Conservation (phyloP, 1,140 invertebrate genomes). For the Cydia splendana region DNA sequence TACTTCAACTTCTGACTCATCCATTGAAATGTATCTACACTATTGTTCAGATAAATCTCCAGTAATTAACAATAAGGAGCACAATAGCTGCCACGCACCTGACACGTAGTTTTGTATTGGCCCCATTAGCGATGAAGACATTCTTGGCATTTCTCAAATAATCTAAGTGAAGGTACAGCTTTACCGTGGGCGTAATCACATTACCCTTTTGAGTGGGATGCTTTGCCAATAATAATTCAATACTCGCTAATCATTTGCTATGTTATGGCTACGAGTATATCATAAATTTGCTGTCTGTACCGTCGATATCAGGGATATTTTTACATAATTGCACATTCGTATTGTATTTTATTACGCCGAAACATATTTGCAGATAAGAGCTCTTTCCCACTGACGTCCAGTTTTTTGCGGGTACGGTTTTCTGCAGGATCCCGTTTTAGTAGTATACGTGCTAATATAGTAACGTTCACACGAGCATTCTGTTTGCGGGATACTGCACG, state of each 20-base stretch:
- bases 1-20: not conserved
- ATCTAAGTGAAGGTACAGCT: slow-evolving; percentile 38
- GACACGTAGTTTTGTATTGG: slow-evolving; percentile 6
- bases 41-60: not conserved
- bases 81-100: not conserved
- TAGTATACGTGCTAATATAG: too few relatives aligned
- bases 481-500: too few relatives aligned
- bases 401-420: too few relatives aligned
- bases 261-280: not conserved
- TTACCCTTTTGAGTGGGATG: slow-evolving; percentile 39
- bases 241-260: slow-evolving; percentile 53
- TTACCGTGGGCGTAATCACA: slow-evolving; percentile 46
- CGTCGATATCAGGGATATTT: not conserved
- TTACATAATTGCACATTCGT: not conserved
- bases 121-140: slow-evolving; percentile 18
- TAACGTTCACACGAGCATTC: too few relatives aligned
- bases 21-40: not conserved
- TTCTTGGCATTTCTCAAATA: slow-evolving; percentile 44
- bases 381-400: too few relatives aligned
- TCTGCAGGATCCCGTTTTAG: too few relatives aligned
- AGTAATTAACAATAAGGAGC: not conserved
- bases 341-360: not conserved
- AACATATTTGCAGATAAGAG: not conserved
- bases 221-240: slow-evolving; percentile 54
- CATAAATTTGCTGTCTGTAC: slow-evolving; percentile 23